Base-by-base conservation (phyloP, 1,140 invertebrate genomes). In the Homarus americanus region DNA sequence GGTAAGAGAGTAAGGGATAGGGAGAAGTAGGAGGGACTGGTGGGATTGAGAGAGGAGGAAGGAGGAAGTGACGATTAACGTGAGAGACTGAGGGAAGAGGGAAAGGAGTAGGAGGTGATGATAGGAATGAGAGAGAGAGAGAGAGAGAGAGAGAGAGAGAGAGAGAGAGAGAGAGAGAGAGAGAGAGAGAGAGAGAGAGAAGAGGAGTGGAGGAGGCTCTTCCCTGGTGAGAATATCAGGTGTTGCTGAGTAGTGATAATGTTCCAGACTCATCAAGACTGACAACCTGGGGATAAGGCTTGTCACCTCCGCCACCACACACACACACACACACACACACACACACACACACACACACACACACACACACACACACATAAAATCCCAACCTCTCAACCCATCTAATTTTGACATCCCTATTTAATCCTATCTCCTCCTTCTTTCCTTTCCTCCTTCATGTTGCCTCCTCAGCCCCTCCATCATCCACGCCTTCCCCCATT, bases 91-190 rank as follows among this genome's bases (percentile, higher is more conserved):
- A 28, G 41, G 17, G 34, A 10, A 44, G 78, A 41, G 40, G 28
- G 28, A 20, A 28, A 53, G 28, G 44, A 40, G 20, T 20, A 38
- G 40, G 24, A 24, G 44, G 24, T 9, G 38, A 17, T 2, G n/a
- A 20, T 24, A 32, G 28, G 78, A 53, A 20, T 17, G 41, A 44
- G 78, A 80, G 10, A 44, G 41, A 44, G 78, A 41, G 44, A 44
- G n/a, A n/a, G 78, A 41, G 28, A 53, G 20, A 78, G 75, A 38
- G 38, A 36, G 66, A 69, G 66, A 69, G 66, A 69, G 66, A 69
- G 66, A 69, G 66, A 24, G n/a, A n/a, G n/a, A n/a, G n/a, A n/a
- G n/a, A n/a, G n/a, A n/a, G n/a, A n/a, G n/a, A n/a, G n/a, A n/a
- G n/a, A n/a, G n/a, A n/a, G n/a, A n/a, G n/a, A n/a, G n/a, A n/a